These are phyloP conservation scores for Drepana arcuata DNA, from an alignment of 1,140 invertebrate species.

Conservation along the genomic window DNA sequence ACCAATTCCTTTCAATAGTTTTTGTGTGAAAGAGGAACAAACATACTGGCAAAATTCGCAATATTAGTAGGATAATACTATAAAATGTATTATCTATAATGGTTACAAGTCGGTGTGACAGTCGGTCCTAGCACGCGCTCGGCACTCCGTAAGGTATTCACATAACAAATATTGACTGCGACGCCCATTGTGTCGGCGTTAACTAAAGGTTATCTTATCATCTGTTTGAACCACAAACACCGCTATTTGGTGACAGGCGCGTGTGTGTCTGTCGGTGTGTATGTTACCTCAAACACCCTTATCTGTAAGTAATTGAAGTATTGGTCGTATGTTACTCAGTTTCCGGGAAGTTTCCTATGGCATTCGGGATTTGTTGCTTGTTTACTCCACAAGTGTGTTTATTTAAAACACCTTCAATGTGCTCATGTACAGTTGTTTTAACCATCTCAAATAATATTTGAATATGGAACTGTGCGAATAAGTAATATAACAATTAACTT, in stretches of 20 bases:
- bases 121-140: conserved; percentile 34
- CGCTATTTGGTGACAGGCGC: conserved; percentile 58
- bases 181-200: conserved; percentile 60
- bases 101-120: conserved; percentile 32
- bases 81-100: too few relatives aligned
- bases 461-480: too few relatives aligned
- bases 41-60: too few relatives aligned
- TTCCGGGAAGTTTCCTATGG: conserved; percentile 34
- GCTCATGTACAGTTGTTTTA: too few relatives aligned
- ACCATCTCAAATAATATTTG: too few relatives aligned
- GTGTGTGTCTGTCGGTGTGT: conserved; percentile 58
- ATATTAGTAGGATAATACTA: too few relatives aligned
- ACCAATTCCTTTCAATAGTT: too few relatives aligned
- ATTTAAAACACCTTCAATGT: too few relatives aligned
- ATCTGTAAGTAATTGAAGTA: conserved; percentile 50
- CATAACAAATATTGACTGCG: conserved; percentile 54
- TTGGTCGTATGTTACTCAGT: conserved; percentile 32
- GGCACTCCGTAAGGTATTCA: conserved; percentile 54
- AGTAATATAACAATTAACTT: too few relatives aligned
- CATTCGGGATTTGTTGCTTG: background rate
- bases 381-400: too few relatives aligned
- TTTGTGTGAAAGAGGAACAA: too few relatives aligned
- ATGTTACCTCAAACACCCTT: conserved; percentile 30
- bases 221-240: conserved; percentile 51
- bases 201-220: conserved; percentile 66